Evolutionary conservation across 1,140 invertebrate genomes (phyloP).

Genomic region (Bradysia coprophila): DNA sequence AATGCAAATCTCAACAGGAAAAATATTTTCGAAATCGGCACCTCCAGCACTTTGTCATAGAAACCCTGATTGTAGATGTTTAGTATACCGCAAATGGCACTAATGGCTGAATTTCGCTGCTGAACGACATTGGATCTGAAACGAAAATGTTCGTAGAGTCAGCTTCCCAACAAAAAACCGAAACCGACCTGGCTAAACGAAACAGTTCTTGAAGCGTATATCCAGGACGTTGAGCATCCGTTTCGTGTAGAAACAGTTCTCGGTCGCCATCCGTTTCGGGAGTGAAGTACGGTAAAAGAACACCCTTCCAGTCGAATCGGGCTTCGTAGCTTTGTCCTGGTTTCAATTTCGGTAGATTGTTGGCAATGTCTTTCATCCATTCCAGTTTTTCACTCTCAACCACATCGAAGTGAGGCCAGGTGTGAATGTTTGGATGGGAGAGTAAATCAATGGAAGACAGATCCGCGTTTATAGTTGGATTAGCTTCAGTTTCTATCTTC

Average conservation of each 20-base stretch:
- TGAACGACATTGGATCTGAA: constrained; percentile 45
- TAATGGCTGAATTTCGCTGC: constrained; percentile 61
- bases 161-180: background rate
- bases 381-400: constrained; percentile 67
- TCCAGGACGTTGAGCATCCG: constrained; percentile 75
- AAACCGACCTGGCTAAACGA: constrained; percentile 31
- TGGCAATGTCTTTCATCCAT: constrained; percentile 59
- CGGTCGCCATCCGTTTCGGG: constrained; percentile 37
- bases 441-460: constrained; percentile 36
- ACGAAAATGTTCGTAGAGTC: constrained; percentile 2
- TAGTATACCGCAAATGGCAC: constrained; percentile 59
- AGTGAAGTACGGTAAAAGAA: constrained; percentile 42
- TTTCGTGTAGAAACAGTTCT: constrained; percentile 76
- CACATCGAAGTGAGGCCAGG: constrained; percentile 66
- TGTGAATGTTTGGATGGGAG: constrained; percentile 35
- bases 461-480: constrained; percentile 13
- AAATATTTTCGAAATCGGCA: constrained; percentile 49
- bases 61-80: constrained; percentile 48
- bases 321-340: constrained; percentile 46
- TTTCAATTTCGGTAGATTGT: constrained; percentile 20
- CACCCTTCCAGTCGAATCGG: constrained; percentile 43
- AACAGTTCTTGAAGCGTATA: constrained; percentile 77
- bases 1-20: constrained; percentile 66
- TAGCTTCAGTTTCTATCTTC: constrained; percentile 6
- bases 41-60: constrained; percentile 44